These are phyloP conservation scores for Glomeris maerens DNA, from an alignment of 1,140 invertebrate species.

Conservation along the genomic window DNA sequence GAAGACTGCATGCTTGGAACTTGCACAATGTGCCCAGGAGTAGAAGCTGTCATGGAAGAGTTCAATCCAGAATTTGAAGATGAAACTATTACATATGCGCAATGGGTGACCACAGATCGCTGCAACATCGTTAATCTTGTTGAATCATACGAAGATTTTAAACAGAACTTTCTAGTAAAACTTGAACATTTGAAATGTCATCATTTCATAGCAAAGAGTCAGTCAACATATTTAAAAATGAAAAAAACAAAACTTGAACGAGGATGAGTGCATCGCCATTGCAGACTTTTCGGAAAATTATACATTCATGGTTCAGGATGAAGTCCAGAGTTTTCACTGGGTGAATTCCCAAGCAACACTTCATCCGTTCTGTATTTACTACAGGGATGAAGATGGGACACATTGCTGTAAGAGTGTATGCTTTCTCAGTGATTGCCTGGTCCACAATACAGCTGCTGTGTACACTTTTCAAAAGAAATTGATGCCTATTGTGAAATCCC, in stretches of 20 bases:
- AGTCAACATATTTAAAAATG: not conserved
- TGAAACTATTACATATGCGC: slow-evolving; percentile 12
- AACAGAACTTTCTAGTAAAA: not conserved
- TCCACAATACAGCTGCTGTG: not conserved
- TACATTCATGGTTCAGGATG: slow-evolving; percentile 16
- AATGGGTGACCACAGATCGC: slow-evolving; percentile 6
- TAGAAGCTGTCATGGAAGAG: slow-evolving; percentile 7
- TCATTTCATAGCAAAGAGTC: not conserved
- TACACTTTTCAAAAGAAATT: not conserved
- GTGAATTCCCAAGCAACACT: slow-evolving; percentile 17
- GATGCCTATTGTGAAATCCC: not conserved
- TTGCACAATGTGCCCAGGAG: slow-evolving; percentile 15
- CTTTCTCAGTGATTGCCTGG: not conserved
- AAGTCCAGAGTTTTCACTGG: slow-evolving; percentile 18
- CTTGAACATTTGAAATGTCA: slow-evolving; percentile 1
- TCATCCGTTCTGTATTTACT: too few relatives aligned
- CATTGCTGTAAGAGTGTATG: too few relatives aligned
- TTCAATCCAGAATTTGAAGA: slow-evolving; percentile 12
- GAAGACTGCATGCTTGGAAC: slow-evolving; percentile 11
- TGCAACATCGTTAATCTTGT: not conserved
- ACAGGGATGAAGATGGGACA: too few relatives aligned
- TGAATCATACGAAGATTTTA: slow-evolving; percentile 2
- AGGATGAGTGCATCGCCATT: slow-evolving; percentile 1
- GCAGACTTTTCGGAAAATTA: slow-evolving; percentile 21
- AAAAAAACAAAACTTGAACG: not conserved